phyloP scores from a whole-genome alignment of 1,140 invertebrate genomes.

The Cyclargus thomasi region DNA sequence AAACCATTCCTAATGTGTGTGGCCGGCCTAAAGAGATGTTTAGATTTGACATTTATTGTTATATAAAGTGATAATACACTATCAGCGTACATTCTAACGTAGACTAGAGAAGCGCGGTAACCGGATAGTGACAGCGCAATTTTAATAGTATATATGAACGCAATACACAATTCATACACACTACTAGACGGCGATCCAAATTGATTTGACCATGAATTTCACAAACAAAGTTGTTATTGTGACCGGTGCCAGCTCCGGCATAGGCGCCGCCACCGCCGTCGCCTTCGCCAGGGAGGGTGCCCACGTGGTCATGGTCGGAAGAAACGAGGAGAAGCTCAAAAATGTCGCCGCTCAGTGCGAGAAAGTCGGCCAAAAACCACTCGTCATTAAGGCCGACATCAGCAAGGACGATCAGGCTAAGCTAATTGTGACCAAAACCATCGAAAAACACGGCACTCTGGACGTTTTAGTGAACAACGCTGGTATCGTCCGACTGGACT shows the following conservation, averaged over 20 bases:
- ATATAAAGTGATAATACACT: too few relatives aligned
- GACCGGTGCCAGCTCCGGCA: conserved; percentile 89
- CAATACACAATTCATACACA: too few relatives aligned
- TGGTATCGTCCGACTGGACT: background rate
- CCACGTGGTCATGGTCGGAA: conserved; percentile 80
- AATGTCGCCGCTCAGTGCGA: conserved; percentile 77
- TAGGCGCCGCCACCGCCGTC: conserved; percentile 85
- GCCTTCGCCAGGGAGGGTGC: conserved; percentile 85
- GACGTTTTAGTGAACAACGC: background rate
- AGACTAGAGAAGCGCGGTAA: too few relatives aligned
- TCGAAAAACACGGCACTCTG: conserved; percentile 74
- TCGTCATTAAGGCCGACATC: conserved; percentile 78
- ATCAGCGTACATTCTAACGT: too few relatives aligned
- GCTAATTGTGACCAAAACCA: conserved; percentile 76
- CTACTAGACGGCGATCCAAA: too few relatives aligned
- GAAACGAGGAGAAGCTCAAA: conserved; percentile 77
- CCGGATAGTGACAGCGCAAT: too few relatives aligned
- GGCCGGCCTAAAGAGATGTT: too few relatives aligned
- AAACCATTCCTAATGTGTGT: too few relatives aligned
- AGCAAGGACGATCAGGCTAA: conserved; percentile 78
- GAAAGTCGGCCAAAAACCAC: conserved; percentile 58
- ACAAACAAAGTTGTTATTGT: conserved; percentile 60
- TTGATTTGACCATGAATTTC: conserved; percentile 31
- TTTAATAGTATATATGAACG: too few relatives aligned
- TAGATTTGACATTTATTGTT: too few relatives aligned